phyloP scores from a whole-genome alignment of 2,113 vertebrate species.

The Tyrannus savana region DNA sequence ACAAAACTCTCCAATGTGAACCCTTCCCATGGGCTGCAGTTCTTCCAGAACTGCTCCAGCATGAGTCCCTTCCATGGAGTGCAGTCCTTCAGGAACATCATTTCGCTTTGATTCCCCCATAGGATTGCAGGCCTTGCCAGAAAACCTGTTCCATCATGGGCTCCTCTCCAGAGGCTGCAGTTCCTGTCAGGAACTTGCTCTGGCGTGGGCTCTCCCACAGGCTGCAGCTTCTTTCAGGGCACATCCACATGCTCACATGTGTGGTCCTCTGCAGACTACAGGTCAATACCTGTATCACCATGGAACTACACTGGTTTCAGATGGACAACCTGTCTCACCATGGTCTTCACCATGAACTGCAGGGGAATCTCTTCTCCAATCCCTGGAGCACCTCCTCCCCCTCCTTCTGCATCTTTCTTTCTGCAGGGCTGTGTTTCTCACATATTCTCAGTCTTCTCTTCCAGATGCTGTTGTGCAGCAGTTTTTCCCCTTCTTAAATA shows the following conservation, averaged over 20 bases:
- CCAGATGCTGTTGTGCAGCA: neutral
- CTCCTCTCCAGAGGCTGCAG: neutral
- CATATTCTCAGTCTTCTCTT: neutral
- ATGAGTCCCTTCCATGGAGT: rapidly evolving
- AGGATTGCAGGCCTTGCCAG: neutral
- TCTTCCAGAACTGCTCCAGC: neutral
- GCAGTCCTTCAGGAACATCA: neutral
- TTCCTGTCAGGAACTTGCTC: neutral
- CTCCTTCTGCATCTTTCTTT: neutral
- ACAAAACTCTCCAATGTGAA: neutral
- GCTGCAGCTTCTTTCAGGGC: neutral
- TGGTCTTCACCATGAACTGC: neutral
- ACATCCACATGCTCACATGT: rapidly evolving
- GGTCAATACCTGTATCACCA: neutral
- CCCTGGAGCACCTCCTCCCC: neutral
- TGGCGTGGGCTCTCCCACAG: rapidly evolving
- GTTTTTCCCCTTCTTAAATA: neutral
- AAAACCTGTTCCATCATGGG: rapidly evolving
- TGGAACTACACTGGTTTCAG: neutral
- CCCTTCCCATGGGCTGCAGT: neutral
- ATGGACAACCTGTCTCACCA: neutral
- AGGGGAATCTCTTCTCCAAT: neutral
- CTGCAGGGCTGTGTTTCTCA: neutral
- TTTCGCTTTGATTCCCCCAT: no score
- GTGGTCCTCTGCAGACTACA: neutral